Evolutionary conservation across 2,797 vertebrate species (phyloP), one percentile per base, ranked within the genome.

Genomic region (Micrastur ruficollis): DNA sequence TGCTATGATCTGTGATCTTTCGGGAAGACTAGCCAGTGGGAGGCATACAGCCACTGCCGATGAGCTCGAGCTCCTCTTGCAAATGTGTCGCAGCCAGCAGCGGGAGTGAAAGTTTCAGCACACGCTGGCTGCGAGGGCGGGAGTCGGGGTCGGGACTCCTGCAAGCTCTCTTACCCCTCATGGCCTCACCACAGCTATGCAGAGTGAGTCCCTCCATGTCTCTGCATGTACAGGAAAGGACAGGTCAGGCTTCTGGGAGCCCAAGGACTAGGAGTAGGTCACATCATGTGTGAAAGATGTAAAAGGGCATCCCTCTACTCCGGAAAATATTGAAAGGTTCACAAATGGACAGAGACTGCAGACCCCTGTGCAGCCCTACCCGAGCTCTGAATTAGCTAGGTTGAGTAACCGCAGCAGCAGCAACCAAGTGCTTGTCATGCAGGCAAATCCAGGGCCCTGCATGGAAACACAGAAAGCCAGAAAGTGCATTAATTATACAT

Each of bases 161-260:
- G 56, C 27, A 6, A n/a, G 52, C 26, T 49, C 46, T 53, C 13
- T 27, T 34, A 18, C 49, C 70, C 36, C 19, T 21, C 72, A 9
- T 3, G 11, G 59, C 29, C 61, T 52, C 55, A 2, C 50, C 12
- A 4, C 29, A 20, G 11, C 52, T 9, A 0, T 2, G 14, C 42
- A 27, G 67, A 92, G 26, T 2, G n/a, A 20, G 42, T 11, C 9
- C 29, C 32, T 42, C 36, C 19, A 2, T 3, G 5, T 5, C 49
- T 55, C 61, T 52, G 81, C 49, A 21, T 2, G 15, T 5, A 17
- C 6, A 23, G 34, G 38, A 38, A 42, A 36, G 73, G n/a, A 10
- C 12, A 22, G 34, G 11, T 11, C 63, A 40, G 63, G 26, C 29
- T 49, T n/a, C 12, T 52, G 56, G 68, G 46, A 81, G 58, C 14